Base-by-base conservation (phyloP, 2,888 invertebrate species). In the Melanargia galathea region DNA sequence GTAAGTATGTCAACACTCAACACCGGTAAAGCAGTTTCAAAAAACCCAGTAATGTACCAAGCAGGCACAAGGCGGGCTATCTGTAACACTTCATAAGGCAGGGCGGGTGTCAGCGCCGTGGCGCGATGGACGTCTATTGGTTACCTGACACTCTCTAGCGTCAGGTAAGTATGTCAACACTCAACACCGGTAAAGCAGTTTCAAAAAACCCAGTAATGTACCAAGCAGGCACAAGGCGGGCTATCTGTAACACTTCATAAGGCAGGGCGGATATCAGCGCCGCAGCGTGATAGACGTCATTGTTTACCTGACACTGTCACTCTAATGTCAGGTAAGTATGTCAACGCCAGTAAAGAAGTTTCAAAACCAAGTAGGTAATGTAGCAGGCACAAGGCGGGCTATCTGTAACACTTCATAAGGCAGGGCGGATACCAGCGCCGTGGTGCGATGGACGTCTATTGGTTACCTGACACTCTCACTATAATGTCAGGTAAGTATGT, bases 191-290 rank as follows among this genome's bases (percentile, higher is more conserved):
- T 30, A 30, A 30, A 8, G 30, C 6, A 8, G 30, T 30, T 30
- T 16, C 16, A 40, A 40, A 40, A 16, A n/a, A 8, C 8, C 43
- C 43, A 16, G 43, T 16, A 43, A 43, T 18, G 18, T 18, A 8
- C 1, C 30, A 6, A 16, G 43, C 10, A 43, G 43, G 43, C 43
- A 5, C 16, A 8, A 10, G 43, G 43, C 8, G 18, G 43, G 20
- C 73, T 66, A 60, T 63, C 60, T 43, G 38, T 63, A 49, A 60
- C 63, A 63, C 55, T 63, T 60, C 60, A 63, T 63, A 63, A 60
- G 60, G 58, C 60, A 60, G 55, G 10, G 26, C 58, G 55, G 20
- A 40, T 65, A 62, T 65, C 65, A 40, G 38, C 59, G 59, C 56
- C 16, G 20, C 45, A 56, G 46, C 45, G 65, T 60, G n/a, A n/a